A percentile compares a stretch with the other conserved stretches of the same genome.
phyloP scores from a whole-genome alignment of 2,797 vertebrate species.

The Acomys russatus region DNA sequence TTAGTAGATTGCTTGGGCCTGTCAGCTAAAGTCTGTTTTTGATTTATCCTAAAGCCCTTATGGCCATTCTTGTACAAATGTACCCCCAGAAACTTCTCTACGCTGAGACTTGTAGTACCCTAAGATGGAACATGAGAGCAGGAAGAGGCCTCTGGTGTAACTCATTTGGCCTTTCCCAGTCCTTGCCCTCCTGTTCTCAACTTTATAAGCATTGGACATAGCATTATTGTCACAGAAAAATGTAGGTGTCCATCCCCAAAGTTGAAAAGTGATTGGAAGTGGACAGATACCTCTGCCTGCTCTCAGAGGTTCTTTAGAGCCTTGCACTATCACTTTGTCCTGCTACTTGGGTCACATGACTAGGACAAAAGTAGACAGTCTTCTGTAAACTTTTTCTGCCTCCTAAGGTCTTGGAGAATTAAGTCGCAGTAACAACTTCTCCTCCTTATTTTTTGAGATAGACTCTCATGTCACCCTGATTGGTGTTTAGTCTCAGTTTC shows the following conservation, averaged over 20 bases:
- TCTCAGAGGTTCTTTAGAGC: neutral
- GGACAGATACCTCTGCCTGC: neutral
- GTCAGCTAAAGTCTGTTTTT: neutral
- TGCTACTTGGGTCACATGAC: neutral
- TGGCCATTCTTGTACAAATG: neutral
- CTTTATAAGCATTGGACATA: neutral
- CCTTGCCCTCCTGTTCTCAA: neutral
- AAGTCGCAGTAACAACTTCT: neutral
- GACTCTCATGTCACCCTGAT: neutral
- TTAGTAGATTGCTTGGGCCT: neutral
- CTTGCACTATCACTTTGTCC: neutral
- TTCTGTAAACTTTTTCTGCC: neutral
- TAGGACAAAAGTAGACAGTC: neutral
- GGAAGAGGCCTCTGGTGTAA: neutral
- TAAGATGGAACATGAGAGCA: neutral
- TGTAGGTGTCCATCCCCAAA: neutral
- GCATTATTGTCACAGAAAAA: neutral
- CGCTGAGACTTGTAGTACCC: slow-evolving; percentile 2
- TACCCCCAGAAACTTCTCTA: slow-evolving; percentile 4
- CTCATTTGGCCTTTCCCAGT: neutral
- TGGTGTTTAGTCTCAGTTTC: neutral
- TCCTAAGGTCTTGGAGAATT: neutral
- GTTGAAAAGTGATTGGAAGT: neutral
- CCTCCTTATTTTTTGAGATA: neutral
- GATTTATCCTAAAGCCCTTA: neutral